Base-by-base conservation (phyloP, 2,113 vertebrate species). In the Stomatorhinus ivindoensis region DNA sequence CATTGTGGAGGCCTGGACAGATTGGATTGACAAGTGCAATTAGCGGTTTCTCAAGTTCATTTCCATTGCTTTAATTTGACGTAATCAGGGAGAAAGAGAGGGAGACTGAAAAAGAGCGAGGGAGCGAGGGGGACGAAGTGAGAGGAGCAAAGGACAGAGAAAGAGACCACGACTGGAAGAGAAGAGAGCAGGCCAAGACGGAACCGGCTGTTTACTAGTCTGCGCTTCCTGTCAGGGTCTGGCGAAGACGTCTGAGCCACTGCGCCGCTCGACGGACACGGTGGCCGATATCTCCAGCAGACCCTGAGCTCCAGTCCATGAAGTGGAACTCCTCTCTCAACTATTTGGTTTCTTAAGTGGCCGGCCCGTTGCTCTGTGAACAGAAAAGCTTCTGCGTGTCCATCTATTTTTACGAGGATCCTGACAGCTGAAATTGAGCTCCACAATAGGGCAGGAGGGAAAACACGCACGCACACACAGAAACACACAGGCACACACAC, bases 21-120 rank as follows among this genome's bases (percentile, higher is more conserved):
- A 96, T 94, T 94, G 94, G 95, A 96, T 95, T 95, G 96, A 96
- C 95, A 96, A 94, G 95, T 91, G 93, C 95, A 96, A 96, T 96
- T 96, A 96, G 95, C 92, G 89, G 92, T 93, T 94, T 93, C 93
- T 94, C 95, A 94, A 95, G 94, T 96, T 95, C 94, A 95, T 95
- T 95, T 96, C 94, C 94, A 95, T 96, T 94, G 95, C 93, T 96
- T 95, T 95, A 95, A 95, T 95, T 94, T 96, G 95, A 96, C 95
- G 95, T 31, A 93, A 93, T 91, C 93, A 94, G 80, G 53, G 86
- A 85, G 51, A 69, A 31, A 65, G 83, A 89, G 88, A 89, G 87
- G 80, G 51, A 53, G 35, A 87, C 61, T n/a, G 46, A 50, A 50
- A 89, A 88, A 84, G 39, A 51, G n/a, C n/a, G 31, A 87, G 73